phyloP scores from a whole-genome alignment of 64 coral and sea anemone species.

The Catalaphyllia jardinei region DNA sequence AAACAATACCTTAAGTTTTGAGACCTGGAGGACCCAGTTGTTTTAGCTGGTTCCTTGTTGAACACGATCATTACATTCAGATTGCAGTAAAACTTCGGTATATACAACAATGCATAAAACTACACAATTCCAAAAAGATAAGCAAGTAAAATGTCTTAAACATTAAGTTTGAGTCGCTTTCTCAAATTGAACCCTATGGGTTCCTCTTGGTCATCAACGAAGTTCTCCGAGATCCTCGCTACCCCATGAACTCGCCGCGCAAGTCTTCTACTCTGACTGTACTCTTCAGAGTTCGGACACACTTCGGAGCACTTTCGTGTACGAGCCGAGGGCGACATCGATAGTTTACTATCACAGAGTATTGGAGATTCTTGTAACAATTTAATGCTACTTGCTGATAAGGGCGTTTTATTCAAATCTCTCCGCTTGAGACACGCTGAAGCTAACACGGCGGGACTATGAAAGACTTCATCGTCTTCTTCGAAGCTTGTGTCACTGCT shows the following conservation, averaged over 20 bases:
- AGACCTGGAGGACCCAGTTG: no score
- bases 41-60: no score
- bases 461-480: conserved; percentile 85
- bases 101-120: background rate
- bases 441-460: conserved; percentile 27
- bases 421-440: conserved; percentile 12
- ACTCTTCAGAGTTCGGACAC: conserved; percentile 26
- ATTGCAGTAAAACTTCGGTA: background rate
- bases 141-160: background rate
- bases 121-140: background rate
- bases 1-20: no score
- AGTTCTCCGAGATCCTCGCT: background rate
- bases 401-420: conserved; percentile 39
- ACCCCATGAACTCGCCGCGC: background rate
- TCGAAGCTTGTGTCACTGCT: conserved; percentile 56
- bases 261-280: background rate
- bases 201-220: conserved; percentile 2
- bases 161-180: background rate
- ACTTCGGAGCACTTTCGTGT: conserved; percentile 44
- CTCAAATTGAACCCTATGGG: background rate
- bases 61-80: no score
- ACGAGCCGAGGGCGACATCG: conserved; percentile 33
- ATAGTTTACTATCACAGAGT: conserved; percentile 48
- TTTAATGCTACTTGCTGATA: conserved; percentile 74
- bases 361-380: conserved; percentile 82